Base-by-base conservation (phyloP, 2,113 vertebrate species). In the Paradoxurus hermaphroditus region DNA sequence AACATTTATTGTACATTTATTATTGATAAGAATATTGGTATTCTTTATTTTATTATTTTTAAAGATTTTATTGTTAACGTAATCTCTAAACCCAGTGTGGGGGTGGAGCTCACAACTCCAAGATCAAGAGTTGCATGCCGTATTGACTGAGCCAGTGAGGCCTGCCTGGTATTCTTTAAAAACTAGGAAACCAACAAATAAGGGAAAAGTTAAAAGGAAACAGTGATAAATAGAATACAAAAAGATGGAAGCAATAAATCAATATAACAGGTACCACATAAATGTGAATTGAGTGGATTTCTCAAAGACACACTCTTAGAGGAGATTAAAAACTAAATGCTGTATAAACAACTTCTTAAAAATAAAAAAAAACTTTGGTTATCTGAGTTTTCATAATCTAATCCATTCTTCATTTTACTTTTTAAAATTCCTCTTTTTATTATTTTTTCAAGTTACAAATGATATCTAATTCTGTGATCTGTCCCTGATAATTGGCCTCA, bases 401-500 rank as follows among this genome's bases (percentile, higher is more conserved):
- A 88, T 67, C 29, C 29, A 51, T 68, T 59, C 62, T 46, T 90
- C 7, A 53, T 94, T 78, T 88, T 56, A n/a, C n/a, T 15, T 82
- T 97, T 94, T 84, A 86, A 62, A 89, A 89, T 92, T 82, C 16
- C 1, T 70, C 8, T 86, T 89, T 70, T 88, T 39, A 85, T 46
- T 92, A 89, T 96, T 90, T 81, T 65, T 91, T 91, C 14, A 72
- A 65, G 4, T 72, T 75, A 92, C 25, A 68, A 78, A 59, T 90
- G 86, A 78, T 44, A 49, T 53, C 81, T 90, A 86, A 73, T 89
- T 79, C 49, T 89, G 27, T 70, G 8, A 12, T 44, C 14, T 78
- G 25, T 49, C 31, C 29, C 19, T 86, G 53, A 87, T 79, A 16
- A 77, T 78, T 92, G 86, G 31, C n/a, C 59, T 91, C 51, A 68